Percentiles rank a stretch among this genome's conserved stretches.
These are phyloP conservation scores for Phytoseiulus persimilis DNA, from an alignment of 2,888 invertebrate genomes.

Conservation along the genomic window DNA sequence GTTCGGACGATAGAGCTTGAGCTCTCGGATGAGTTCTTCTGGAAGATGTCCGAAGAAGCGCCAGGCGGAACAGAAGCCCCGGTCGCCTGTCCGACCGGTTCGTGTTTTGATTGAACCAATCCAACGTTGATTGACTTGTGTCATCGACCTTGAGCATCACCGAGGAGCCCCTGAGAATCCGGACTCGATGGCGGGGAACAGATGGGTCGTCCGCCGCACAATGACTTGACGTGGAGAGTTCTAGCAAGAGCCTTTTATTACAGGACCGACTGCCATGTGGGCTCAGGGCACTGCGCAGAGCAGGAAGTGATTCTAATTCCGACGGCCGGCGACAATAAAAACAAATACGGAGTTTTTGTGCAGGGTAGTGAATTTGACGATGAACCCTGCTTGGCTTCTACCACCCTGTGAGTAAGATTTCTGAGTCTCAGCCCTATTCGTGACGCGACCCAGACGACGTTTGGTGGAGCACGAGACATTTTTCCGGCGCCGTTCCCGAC, in stretches of 20 bases:
- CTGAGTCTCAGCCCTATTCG: neutral
- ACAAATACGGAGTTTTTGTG: constrained; percentile 40
- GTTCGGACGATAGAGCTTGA: too few relatives aligned
- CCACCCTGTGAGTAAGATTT: constrained; percentile 37
- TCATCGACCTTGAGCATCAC: too few relatives aligned
- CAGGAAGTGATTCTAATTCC: constrained; percentile 27
- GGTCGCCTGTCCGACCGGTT: too few relatives aligned
- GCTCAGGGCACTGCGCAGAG: constrained; percentile 32
- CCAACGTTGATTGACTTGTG: too few relatives aligned
- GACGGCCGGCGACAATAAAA: constrained; percentile 35
- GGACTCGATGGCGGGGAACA: neutral
- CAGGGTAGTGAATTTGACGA: constrained; percentile 18
- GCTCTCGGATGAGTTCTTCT: too few relatives aligned
- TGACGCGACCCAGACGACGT: too few relatives aligned
- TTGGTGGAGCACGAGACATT: too few relatives aligned
- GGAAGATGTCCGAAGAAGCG: too few relatives aligned
- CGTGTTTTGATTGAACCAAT: too few relatives aligned
- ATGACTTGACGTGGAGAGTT: neutral
- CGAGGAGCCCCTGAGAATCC: neutral
- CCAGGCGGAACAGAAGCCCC: too few relatives aligned
- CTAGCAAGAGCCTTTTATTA: neutral
- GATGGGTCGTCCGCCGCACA: neutral
- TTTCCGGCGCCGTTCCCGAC: too few relatives aligned
- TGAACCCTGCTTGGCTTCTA: constrained; percentile 35
- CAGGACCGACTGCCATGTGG: constrained; percentile 29